Evolutionary conservation across 2,888 invertebrate genomes (phyloP).

Genomic region (Stictocephala bisonia): DNA sequence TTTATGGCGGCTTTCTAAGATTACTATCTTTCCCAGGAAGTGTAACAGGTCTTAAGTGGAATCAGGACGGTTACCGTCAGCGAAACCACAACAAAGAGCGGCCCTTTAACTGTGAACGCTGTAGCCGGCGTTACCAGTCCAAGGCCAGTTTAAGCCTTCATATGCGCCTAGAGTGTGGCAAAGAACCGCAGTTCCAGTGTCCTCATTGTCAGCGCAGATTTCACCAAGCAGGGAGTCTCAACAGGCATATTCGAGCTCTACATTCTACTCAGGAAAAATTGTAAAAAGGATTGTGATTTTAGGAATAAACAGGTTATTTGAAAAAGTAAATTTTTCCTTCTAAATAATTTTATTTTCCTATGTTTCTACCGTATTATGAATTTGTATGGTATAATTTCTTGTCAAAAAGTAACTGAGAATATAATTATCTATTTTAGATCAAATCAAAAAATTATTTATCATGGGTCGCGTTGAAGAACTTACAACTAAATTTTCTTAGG

Average conservation of each 20-base stretch:
- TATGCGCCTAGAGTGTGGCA: conserved; percentile 66
- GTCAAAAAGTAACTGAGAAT: too few relatives aligned
- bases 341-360: not conserved
- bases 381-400: too few relatives aligned
- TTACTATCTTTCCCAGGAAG: too few relatives aligned
- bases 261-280: conserved; percentile 35
- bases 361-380: too few relatives aligned
- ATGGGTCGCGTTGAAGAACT: too few relatives aligned
- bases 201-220: conserved; percentile 64
- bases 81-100: conserved; percentile 13
- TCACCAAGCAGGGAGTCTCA: conserved; percentile 63
- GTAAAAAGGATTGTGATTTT: not conserved
- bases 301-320: too few relatives aligned
- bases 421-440: too few relatives aligned
- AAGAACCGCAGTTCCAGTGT: conserved; percentile 66
- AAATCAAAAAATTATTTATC: too few relatives aligned
- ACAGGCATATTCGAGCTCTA: conserved; percentile 52
- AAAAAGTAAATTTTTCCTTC: not conserved
- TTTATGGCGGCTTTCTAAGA: too few relatives aligned
- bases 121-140: conserved; percentile 65
- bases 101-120: conserved; percentile 51
- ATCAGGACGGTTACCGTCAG: not conserved
- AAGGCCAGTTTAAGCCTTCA: conserved; percentile 65
- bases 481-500: too few relatives aligned
- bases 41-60: too few relatives aligned